These are phyloP conservation scores for Phaonia tiefii DNA, from an alignment of 2,888 invertebrate genomes.

Conservation along the genomic window DNA sequence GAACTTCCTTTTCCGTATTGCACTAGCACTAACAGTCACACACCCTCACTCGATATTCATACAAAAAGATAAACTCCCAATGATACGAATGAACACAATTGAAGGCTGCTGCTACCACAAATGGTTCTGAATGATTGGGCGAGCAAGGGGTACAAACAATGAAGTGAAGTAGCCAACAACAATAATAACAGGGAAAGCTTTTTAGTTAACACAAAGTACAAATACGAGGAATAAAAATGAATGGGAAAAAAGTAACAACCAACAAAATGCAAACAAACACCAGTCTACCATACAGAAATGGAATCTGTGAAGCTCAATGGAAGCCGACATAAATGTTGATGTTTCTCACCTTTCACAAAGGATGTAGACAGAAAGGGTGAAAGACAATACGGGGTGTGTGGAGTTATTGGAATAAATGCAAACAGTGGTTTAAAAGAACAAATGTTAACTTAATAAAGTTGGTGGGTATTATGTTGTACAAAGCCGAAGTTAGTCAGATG, in stretches of 20 bases:
- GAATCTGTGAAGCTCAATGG: conserved; percentile 46
- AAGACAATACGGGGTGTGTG: not conserved
- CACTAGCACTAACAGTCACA: no score
- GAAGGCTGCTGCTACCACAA: not conserved
- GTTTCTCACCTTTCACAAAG: conserved; percentile 63
- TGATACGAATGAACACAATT: conserved; percentile 49
- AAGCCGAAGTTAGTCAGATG: no score
- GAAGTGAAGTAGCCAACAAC: not conserved
- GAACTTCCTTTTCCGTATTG: no score
- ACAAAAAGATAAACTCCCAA: conserved; percentile 55
- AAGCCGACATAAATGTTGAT: conserved; percentile 62
- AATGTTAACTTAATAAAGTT: no score
- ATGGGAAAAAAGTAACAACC: conserved; percentile 36
- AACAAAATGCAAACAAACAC: conserved; percentile 2
- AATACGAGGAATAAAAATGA: conserved; percentile 10
- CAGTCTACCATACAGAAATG: not conserved
- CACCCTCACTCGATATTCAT: not conserved
- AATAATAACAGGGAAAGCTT: conserved; percentile 42
- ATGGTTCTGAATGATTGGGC: not conserved
- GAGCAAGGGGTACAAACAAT: not conserved
- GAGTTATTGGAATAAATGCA: conserved; percentile 13
- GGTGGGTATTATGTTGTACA: no score
- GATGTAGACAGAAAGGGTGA: not conserved
- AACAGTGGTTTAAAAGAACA: not conserved
- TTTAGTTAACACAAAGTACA: conserved; percentile 18